Evolutionary conservation across 37 sponge, comb jelly and placozoan species (phyloP), one percentile per base, ranked within the genome.

Genomic region (Ianthella basta): DNA sequence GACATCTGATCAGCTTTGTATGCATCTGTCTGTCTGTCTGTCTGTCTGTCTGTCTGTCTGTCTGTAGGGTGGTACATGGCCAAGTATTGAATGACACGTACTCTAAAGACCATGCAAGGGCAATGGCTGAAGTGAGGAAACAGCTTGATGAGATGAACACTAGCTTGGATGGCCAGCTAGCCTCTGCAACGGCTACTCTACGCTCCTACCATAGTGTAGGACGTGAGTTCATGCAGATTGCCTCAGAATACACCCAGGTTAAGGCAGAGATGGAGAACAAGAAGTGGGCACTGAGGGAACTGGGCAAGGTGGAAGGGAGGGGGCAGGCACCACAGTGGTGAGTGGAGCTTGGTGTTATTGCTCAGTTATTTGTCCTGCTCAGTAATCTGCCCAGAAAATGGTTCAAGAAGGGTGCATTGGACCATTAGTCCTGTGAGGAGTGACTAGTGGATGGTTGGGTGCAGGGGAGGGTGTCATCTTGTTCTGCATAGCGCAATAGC

Each of bases 271-370:
- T 85, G 29, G 91, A 90, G 80, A 87, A 93, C 74, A 90, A 93
- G 54, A 63, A 85, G 80, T 93, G 94, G 94, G 94, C 94, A 4
- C 72, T 90, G 14, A 79, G 44, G n/a, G 94, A 90, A 59, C 85
- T 90, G n/a, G 44, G 20, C 0, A 87, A 79, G 68, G n/a, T 50
- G 54, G 38, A 53, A 75, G 24, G 40, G 78, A 44, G 50, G 50
- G 50, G 50, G 8, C 8, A 10, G 50, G 50, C 50, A 44, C 6
- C 50, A 10, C 50, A 44, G 50, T 10, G 50, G 50, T 44, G 50
- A 44, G 50, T 44, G 50, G 50, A 44, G 50, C 50, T 44, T 3
- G 8, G 50, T 8, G 8, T 44, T 3, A 8, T 44, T 44, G 50
- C 6, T 3, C 8, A 10, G 50, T 44, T 44, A 8, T 3, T 44